Base-by-base conservation (phyloP, 2,888 invertebrate species). In the Hyles lineata region DNA sequence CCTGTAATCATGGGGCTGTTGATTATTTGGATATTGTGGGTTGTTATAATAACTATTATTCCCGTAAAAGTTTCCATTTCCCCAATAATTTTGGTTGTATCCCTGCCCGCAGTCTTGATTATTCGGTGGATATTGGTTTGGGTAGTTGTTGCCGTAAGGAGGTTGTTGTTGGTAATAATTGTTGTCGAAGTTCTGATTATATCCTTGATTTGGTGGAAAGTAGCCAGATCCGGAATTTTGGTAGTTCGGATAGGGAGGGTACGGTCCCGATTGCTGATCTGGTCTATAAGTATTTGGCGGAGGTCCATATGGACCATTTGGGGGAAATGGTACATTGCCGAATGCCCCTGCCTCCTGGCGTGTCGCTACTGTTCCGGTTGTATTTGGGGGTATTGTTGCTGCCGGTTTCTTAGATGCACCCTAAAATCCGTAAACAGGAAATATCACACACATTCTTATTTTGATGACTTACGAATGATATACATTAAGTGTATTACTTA, bases 161-260 rank as follows among this genome's bases (percentile, higher is more conserved):
- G 89, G 86, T 77, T 87, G 90, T 74, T 92, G 93, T 70, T 89
- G 91, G 74, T 94, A 95, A 79, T 93, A 94, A 76, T 91, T 92
- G 71, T 78, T 85, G 32, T 91, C 91, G 74, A 90, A 93, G 77
- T 93, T 93, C 77, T 92, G 91, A 74, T 91, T 92, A 76, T 90
- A 95, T 2, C 85, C 86, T 82, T 91, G 94, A 78, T 95, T 95
- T 52, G 95, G 95, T 21, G 95, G 95, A 81, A 95, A 93, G 72
- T 90, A 93, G 0, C 92, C 92, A 7, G 89, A 83, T 1, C 83
- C 83, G 7, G 86, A 82, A 76, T 92, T 91, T 74, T 91, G 94
- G 73, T 93, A 94, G 72, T 92, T 90, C 0, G 90, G 88, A 73
- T 92, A 93, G 0, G 93, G 89, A 2, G 91, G 90, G 78, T 94